Evolutionary conservation across 37 sponge, comb jelly and placozoan genomes (phyloP).

Genomic region (Corticium candelabrum): DNA sequence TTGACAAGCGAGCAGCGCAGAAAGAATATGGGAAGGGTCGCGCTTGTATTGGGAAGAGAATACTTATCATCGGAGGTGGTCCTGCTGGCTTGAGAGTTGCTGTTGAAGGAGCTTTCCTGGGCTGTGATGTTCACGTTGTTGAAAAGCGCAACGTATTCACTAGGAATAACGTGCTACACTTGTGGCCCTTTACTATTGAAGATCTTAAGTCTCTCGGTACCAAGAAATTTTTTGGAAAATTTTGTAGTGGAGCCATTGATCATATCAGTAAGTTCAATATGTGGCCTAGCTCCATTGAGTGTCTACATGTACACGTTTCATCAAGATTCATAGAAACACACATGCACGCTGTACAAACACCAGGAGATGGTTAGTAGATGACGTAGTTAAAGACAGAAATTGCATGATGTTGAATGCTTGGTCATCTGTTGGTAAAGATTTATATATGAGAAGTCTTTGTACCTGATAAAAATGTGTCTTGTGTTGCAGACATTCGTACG

Average conservation of each 20-base stretch:
- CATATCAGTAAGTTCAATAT: constrained; percentile 65
- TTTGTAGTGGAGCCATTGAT: constrained; percentile 82
- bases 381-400: no score
- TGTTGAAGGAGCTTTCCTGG: constrained; percentile 61
- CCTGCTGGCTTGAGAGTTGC: constrained; percentile 75
- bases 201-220: constrained; percentile 71
- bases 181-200: constrained; percentile 88
- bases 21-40: constrained; percentile 8
- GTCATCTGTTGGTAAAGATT: no score
- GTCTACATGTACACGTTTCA: no score
- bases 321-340: no score
- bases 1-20: constrained; percentile 54
- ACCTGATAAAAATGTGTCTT: no score
- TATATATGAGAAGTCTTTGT: no score
- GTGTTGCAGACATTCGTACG: constrained; percentile 59
- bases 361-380: no score
- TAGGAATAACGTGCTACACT: constrained; percentile 83
- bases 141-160: constrained; percentile 74
- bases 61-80: constrained; percentile 57
- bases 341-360: no score
- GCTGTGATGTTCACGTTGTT: constrained; percentile 54
- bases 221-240: constrained; percentile 83
- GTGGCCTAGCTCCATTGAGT: background rate
- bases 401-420: no score
- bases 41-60: background rate